These are phyloP conservation scores for Strongylocentrotus purpuratus DNA, from an alignment of 35 echinoderm and acorn worm species.

Conservation along the genomic window DNA sequence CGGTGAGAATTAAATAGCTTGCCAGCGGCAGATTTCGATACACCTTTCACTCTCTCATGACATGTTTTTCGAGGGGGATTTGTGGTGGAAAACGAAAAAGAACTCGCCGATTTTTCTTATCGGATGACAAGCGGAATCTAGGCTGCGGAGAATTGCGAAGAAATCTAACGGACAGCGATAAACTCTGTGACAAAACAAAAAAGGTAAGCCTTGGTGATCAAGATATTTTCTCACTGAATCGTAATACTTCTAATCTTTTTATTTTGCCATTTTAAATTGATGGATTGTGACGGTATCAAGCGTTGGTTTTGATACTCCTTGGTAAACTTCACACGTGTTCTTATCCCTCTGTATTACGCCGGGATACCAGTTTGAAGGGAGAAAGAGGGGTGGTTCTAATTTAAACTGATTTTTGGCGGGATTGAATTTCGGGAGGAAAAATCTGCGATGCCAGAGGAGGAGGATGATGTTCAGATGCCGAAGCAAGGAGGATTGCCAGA, in stretches of 20 bases:
- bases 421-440: conserved; percentile 17
- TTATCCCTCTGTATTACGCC: not conserved
- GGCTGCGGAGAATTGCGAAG: not conserved
- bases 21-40: not conserved
- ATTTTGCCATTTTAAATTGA: conserved; percentile 33
- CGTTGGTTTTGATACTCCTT: not conserved
- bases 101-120: not conserved
- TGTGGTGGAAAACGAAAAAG: conserved; percentile 1
- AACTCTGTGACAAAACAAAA: not conserved
- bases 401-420: conserved; percentile 18
- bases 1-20: not conserved
- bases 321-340: not conserved
- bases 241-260: conserved; percentile 4
- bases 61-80: conserved; percentile 15
- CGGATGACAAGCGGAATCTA: conserved; percentile 29
- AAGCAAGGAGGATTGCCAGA: not conserved
- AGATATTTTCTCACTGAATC: conserved; percentile 11
- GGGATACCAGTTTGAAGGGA: not conserved
- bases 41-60: not conserved
- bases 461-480: conserved; percentile 14
- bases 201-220: not conserved
- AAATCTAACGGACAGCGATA: not conserved
- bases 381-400: conserved; percentile 25
- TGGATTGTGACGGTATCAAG: conserved; percentile 11
- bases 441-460: not conserved